Percentiles rank a stretch among this genome's conserved stretches.
These are phyloP conservation scores for Macropis europaea DNA, from an alignment of 2,888 invertebrate species.

Conservation along the genomic window DNA sequence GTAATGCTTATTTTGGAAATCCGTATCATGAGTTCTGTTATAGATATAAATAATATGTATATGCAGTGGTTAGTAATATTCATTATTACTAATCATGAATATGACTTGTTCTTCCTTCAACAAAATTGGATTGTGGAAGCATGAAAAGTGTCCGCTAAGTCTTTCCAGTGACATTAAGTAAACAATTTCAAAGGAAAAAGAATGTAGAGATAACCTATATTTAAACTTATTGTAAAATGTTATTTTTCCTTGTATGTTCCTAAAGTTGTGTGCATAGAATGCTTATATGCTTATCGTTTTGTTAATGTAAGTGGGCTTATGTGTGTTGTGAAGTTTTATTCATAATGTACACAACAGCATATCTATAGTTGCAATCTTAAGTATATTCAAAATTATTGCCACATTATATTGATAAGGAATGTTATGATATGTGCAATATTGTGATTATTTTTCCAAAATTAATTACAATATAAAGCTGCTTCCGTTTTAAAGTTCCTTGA, in stretches of 20 bases:
- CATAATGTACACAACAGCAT: constrained; percentile 58
- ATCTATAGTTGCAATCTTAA: constrained; percentile 45
- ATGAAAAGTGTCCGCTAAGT: constrained; percentile 29
- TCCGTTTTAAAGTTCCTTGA: constrained; percentile 19
- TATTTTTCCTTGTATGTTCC: constrained; percentile 41
- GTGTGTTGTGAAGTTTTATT: constrained; percentile 46
- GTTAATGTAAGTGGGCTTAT: constrained; percentile 59
- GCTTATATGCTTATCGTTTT: constrained; percentile 62
- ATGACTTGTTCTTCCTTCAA: neutral
- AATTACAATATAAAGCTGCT: constrained; percentile 4
- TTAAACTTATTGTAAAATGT: constrained; percentile 40
- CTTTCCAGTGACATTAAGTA: constrained; percentile 24
- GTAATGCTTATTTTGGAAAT: constrained; percentile 22
- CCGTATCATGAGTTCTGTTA: constrained; percentile 15
- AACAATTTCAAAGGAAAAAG: constrained; percentile 8
- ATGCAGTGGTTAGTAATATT: constrained; percentile 18
- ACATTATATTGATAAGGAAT: constrained; percentile 21
- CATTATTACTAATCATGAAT: neutral
- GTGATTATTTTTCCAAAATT: neutral
- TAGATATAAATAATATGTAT: constrained; percentile 27
- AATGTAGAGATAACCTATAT: constrained; percentile 58
- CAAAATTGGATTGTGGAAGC: constrained; percentile 8
- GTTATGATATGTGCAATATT: neutral
- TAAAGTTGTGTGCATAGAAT: constrained; percentile 56
- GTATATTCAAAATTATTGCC: constrained; percentile 23